Evolutionary conservation across 2,797 vertebrate species (phyloP).

Genomic region (Rhadinocentrus ornatus): DNA sequence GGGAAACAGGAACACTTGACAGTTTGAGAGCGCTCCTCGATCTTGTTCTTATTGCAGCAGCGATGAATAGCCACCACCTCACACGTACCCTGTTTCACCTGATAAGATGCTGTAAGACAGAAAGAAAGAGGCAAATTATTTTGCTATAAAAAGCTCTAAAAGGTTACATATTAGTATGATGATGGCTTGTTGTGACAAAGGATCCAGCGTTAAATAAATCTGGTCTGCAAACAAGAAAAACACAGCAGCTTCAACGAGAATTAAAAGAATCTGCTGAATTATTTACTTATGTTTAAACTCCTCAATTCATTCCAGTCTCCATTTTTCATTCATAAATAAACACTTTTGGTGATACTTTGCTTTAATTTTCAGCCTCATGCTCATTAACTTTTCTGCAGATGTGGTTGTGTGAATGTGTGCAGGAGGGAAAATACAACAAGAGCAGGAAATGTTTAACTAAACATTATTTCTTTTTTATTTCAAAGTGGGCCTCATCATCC

Average conservation of each 20-base stretch:
- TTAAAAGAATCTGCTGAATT: conserved; percentile 58
- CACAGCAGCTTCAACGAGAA: conserved; percentile 33
- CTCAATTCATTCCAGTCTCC: conserved; percentile 50
- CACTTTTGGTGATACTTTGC: conserved; percentile 51
- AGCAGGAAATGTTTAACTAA: conserved; percentile 38
- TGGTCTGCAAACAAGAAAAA: conserved; percentile 33
- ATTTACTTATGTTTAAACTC: conserved; percentile 61
- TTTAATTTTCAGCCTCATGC: conserved; percentile 60
- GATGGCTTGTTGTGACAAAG: conserved; percentile 32
- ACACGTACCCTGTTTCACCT: conserved; percentile 95
- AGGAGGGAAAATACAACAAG: conserved; percentile 10
- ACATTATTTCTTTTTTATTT: conserved; percentile 37
- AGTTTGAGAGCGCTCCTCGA: conserved; percentile 95
- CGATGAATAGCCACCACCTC: conserved; percentile 95
- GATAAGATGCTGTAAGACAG: conserved; percentile 86
- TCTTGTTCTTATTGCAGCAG: conserved; percentile 97
- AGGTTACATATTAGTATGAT: conserved; percentile 24
- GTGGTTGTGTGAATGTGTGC: conserved; percentile 30
- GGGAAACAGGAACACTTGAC: conserved; percentile 98
- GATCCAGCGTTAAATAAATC: conserved; percentile 22
- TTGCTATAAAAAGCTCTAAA: conserved; percentile 22
- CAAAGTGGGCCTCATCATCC: conserved; percentile 58
- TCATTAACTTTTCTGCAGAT: conserved; percentile 66
- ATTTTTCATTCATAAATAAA: conserved; percentile 63
- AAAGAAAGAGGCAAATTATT: conserved; percentile 11